A percentile compares a stretch with the other conserved stretches of the same genome.
Conservation (phyloP, 2,888 invertebrate genomes). For the Dendrolimus houi region DNA sequence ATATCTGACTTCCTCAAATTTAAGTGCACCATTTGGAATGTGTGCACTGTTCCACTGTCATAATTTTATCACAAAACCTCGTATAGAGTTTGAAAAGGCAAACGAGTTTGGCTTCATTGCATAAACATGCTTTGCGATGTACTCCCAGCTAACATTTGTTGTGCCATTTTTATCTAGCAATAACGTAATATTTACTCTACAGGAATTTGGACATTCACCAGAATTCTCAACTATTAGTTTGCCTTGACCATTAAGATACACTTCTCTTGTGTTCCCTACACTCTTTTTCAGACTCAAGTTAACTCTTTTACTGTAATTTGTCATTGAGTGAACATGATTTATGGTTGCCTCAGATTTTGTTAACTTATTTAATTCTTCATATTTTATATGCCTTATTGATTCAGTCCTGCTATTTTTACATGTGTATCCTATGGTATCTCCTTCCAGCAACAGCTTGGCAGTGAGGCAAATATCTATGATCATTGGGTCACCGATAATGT, state of each 20-base stretch:
- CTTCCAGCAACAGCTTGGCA: slow-evolving; percentile 73
- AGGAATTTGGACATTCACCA: slow-evolving; percentile 82
- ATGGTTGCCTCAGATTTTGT: slow-evolving; percentile 40
- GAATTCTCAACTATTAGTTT: slow-evolving; percentile 82
- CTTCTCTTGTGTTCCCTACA: slow-evolving; percentile 73
- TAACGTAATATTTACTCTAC: slow-evolving; percentile 78
- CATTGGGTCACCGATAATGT: slow-evolving; percentile 79
- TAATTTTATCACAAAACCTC: slow-evolving; percentile 88
- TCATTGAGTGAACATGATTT: slow-evolving; percentile 36
- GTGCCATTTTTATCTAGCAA: slow-evolving; percentile 73
- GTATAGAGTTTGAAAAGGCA: slow-evolving; percentile 77
- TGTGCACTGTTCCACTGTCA: slow-evolving; percentile 85
- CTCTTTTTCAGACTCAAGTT: slow-evolving; percentile 75
- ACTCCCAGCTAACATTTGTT: slow-evolving; percentile 76
- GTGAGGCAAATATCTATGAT: slow-evolving; percentile 75
- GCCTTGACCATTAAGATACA: slow-evolving; percentile 77
- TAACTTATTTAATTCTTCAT: slow-evolving; percentile 44
- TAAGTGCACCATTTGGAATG: slow-evolving; percentile 65
- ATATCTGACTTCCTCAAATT: slow-evolving; percentile 57
- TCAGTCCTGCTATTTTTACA: slow-evolving; percentile 78
- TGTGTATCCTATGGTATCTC: slow-evolving; percentile 71
- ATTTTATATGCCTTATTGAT: slow-evolving; percentile 60
- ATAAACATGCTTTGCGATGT: slow-evolving; percentile 79
- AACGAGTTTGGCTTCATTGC: slow-evolving; percentile 84
- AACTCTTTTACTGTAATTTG: slow-evolving; percentile 54